Evolutionary conservation across 2,888 invertebrate species (phyloP).

Genomic region (Lymantria dispar): DNA sequence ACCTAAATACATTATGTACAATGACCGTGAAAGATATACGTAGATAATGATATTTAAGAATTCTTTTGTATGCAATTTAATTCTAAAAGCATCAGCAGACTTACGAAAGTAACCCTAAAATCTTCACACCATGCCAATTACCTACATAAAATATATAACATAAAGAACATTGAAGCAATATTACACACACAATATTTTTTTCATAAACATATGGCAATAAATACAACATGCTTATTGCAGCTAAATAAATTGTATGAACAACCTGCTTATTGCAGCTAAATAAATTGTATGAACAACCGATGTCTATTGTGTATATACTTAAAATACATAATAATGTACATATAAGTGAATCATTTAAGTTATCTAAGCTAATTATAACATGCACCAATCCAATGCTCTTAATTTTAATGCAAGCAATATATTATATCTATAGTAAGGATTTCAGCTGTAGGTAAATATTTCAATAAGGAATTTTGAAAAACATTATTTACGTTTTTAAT

Average conservation of each 20-base stretch:
- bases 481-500: too few species aligned
- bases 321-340: constrained; percentile 2
- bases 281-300: not conserved
- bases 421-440: not conserved
- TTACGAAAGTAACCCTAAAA: not conserved
- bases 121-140: constrained; percentile 11
- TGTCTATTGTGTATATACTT: constrained; percentile 11
- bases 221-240: constrained; percentile 17
- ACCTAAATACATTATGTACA: constrained; percentile 16
- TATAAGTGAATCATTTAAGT: not conserved
- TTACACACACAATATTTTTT: not conserved
- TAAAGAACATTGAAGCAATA: not conserved
- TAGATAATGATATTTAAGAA: constrained; percentile 1
- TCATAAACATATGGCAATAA: constrained; percentile 1
- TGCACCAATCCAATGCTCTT: constrained; percentile 38
- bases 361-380: constrained; percentile 18
- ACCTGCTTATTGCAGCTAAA: constrained; percentile 2
- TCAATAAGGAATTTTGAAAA: constrained; percentile 34
- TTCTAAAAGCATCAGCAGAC: not conserved
- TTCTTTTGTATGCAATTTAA: constrained; percentile 13
- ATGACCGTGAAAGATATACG: constrained; percentile 9
- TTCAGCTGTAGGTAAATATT: constrained; percentile 21
- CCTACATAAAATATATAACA: not conserved
- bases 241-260: not conserved
- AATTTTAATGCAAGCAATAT: constrained; percentile 29